Percentiles rank a stretch among this genome's conserved stretches.
Conservation (phyloP, 2,113 vertebrate genomes). For the Macrotis lagotis region DNA sequence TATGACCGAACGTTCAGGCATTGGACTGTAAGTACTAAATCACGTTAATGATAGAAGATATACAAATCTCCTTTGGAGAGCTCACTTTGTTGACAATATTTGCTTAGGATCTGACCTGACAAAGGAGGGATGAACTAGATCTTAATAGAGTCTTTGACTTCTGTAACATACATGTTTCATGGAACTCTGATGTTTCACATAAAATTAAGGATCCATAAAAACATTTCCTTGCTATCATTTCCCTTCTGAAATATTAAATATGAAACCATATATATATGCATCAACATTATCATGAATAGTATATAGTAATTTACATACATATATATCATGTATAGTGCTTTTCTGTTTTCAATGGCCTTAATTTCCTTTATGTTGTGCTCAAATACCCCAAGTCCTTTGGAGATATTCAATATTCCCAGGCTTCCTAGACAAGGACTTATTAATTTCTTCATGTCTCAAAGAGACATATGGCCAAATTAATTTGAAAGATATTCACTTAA, state of each 20-base stretch:
- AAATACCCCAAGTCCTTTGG: not conserved
- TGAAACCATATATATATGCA: not conserved
- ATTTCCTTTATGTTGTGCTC: not conserved
- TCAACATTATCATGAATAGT: not conserved
- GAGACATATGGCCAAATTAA: not conserved
- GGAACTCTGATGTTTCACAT: not conserved
- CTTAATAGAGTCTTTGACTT: not conserved
- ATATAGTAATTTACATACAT: not conserved
- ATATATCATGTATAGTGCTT: not conserved
- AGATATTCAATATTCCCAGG: not conserved
- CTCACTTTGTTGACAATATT: not conserved
- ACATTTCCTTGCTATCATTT: not conserved
- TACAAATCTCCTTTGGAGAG: not conserved
- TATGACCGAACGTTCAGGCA: not conserved
- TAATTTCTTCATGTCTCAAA: not conserved
- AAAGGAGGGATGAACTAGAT: not conserved
- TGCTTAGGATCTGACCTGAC: not conserved
- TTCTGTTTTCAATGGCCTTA: not conserved
- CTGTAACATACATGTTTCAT: not conserved
- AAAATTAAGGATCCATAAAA: not conserved
- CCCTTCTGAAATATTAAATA: not conserved
- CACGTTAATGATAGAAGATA: not conserved
- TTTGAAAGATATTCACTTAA: not conserved
- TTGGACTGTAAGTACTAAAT: not conserved
- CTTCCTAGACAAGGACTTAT: not conserved